Conservation (phyloP, 1,140 invertebrate genomes). For the Mamestra configurata region DNA sequence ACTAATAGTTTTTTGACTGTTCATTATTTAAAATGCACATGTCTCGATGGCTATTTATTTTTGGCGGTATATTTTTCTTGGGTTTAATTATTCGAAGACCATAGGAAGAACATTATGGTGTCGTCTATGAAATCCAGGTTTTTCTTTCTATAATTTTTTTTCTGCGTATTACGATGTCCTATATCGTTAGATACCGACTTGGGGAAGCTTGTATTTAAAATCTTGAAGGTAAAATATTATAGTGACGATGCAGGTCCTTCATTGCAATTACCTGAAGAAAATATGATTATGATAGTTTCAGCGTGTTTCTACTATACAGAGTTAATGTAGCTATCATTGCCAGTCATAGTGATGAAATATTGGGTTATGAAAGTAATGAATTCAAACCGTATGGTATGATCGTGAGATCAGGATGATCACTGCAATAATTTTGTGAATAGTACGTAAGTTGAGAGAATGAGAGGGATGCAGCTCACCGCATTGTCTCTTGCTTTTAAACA, state of each 20-base stretch:
- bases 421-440: slow-evolving; percentile 4
- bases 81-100: neutral
- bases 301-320: neutral
- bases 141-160: too few relatives aligned
- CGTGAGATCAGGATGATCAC: slow-evolving; percentile 22
- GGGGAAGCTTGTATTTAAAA: too few relatives aligned
- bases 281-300: slow-evolving; percentile 27
- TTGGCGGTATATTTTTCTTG: too few relatives aligned
- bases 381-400: slow-evolving; percentile 18
- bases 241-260: neutral
- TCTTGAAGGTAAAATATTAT: too few relatives aligned
- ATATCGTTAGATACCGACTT: too few relatives aligned
- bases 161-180: too few relatives aligned
- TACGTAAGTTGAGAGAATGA: neutral
- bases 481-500: neutral
- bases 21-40: too few relatives aligned
- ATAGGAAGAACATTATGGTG: too few relatives aligned
- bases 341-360: slow-evolving; percentile 1
- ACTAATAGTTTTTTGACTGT: too few relatives aligned
- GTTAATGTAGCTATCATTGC: neutral
- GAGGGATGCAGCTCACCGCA: too few relatives aligned
- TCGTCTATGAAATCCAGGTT: too few relatives aligned
- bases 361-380: slow-evolving; percentile 21
- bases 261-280: neutral
- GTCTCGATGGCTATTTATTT: too few relatives aligned